These are phyloP conservation scores for Bungarus multicinctus DNA, from an alignment of 2,113 vertebrate genomes.

Conservation along the genomic window DNA sequence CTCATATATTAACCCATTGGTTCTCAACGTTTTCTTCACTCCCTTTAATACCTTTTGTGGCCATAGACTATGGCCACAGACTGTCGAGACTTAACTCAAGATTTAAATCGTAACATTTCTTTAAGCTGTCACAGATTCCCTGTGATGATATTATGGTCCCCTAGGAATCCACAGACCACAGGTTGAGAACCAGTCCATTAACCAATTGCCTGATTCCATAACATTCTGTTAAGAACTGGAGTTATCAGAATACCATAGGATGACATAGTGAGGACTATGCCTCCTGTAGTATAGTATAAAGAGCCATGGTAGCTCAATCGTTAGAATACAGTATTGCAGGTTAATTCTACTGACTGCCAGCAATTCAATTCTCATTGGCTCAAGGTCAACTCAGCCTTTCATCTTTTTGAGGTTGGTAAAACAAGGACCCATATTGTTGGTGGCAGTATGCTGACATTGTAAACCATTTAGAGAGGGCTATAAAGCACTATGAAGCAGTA, in stretches of 20 bases:
- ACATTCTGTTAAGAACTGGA: not conserved
- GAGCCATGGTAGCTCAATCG: not conserved
- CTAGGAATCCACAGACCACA: no score
- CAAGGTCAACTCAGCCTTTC: not conserved
- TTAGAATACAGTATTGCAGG: not conserved
- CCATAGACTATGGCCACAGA: no score
- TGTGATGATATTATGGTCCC: no score
- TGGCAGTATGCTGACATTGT: not conserved
- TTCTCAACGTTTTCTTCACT: not conserved
- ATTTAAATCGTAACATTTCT: no score
- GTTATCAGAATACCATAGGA: accelerated
- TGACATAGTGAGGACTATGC: not conserved
- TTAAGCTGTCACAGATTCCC: no score
- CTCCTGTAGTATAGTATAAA: not conserved
- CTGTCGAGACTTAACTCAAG: no score
- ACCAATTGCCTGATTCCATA: no score
- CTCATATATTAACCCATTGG: not conserved
- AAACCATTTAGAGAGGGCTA: not conserved
- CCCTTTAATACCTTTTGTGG: no score
- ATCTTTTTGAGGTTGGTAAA: not conserved
- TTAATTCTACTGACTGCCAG: not conserved
- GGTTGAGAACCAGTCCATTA: no score
- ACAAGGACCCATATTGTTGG: not conserved
- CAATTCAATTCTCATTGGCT: not conserved
- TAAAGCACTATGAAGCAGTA: not conserved